A percentile compares a stretch with the other conserved stretches of the same genome.
Conservation (phyloP, 1,140 invertebrate species). For the Bombus terrestris region DNA sequence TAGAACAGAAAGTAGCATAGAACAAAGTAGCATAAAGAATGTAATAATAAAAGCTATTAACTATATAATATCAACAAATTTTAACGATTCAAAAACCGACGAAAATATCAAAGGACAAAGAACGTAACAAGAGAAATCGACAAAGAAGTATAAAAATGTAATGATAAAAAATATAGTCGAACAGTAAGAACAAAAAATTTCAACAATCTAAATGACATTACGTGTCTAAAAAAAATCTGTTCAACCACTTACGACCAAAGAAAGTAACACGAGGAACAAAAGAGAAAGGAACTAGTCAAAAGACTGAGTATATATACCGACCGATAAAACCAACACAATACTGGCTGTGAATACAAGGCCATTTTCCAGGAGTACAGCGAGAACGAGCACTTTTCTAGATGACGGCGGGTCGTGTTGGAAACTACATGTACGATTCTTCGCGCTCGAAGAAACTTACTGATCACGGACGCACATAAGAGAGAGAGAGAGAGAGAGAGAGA, state of each 20-base stretch:
- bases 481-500: not conserved
- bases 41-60: too few species aligned
- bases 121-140: not conserved
- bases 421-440: conserved; percentile 40
- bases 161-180: not conserved
- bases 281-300: not conserved
- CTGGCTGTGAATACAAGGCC: conserved; percentile 9
- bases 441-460: conserved; percentile 31
- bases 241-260: not conserved
- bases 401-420: conserved; percentile 16
- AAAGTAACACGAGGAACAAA: not conserved
- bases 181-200: not conserved
- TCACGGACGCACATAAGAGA: conserved; percentile 12
- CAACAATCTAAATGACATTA: not conserved
- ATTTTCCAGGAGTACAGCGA: not conserved
- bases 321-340: conserved; percentile 1
- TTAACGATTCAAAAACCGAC: too few species aligned
- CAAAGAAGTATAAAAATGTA: too few species aligned
- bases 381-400: conserved; percentile 28
- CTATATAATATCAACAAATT: too few species aligned
- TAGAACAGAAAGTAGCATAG: too few species aligned
- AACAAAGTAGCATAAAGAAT: too few species aligned
- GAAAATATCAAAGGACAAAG: not conserved
- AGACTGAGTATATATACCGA: not conserved
- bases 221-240: not conserved